Base-by-base conservation (phyloP, 92 coral and sea anemone genomes). In the Actinostola sp. region DNA sequence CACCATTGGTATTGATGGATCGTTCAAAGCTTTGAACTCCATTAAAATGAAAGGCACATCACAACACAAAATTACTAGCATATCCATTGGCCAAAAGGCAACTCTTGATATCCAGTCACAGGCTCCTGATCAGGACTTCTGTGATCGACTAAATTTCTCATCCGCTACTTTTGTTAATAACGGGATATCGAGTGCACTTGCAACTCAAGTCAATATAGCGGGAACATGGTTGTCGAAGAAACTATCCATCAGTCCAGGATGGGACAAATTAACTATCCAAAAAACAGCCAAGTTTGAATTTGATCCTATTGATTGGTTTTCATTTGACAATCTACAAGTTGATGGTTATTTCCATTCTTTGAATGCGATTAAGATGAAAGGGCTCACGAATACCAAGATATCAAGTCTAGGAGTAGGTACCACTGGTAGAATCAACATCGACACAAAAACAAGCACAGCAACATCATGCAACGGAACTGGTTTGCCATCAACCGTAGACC, bases 161-260 rank as follows among this genome's bases (percentile, higher is more conserved):
- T 20, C 75, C 1, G 44, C 36, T 0, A 26, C 33, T 36, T 55
- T 69, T 15, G 13, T 69, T 46, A n/a, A 63, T 0, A 25, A 36
- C 33, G 75, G 75, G 8, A 48, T 66, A 55, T 80, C 86, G 2
- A 52, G 43, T n/a, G 80, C 72, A 23, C 63, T 52, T 31, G 73
- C 86, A 9, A 34, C 67, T 20, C 44, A 56, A 8, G 81, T 81
- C 16, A 81, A 45, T 20, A 57, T 81, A 31, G 57, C 53, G 26
- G 81, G 81, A 13, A 31, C 70, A 16, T 66, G 69, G 80, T 33
- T 25, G 50, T 53, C 71, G 19, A 73, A 66, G 25, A 73, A 66
- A 8, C 71, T 81, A 54, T 44, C 34, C 42, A 81, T 81, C 35
- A 32, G 57, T 17, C 86, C 86, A 36, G 86, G 86, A 21, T 81